phyloP scores from a whole-genome alignment of 2,888 invertebrate species.

The Chaitophorus viminalis region DNA sequence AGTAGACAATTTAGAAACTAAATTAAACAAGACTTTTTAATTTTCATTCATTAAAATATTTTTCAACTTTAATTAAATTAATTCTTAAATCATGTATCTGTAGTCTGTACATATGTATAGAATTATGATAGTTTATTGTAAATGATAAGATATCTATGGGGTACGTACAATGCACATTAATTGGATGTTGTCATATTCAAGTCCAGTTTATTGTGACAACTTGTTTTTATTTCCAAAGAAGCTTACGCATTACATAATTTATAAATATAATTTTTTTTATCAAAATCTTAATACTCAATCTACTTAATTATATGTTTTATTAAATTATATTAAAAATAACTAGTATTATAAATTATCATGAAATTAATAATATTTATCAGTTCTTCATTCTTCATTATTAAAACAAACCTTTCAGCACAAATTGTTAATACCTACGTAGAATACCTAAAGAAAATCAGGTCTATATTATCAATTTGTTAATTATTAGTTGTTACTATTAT shows the following conservation, averaged over 20 bases:
- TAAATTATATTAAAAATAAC: neutral
- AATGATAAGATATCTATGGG: neutral
- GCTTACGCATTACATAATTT: no score
- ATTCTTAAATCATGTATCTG: no score
- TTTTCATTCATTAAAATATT: neutral
- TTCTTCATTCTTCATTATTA: no score
- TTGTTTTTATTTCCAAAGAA: neutral
- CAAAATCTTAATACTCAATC: neutral
- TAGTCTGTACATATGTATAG: no score
- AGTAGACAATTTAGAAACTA: neutral
- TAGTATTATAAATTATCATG: neutral
- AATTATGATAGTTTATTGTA: neutral
- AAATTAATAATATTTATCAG: no score
- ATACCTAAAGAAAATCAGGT: neutral
- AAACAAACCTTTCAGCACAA: no score
- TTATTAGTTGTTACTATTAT: no score
- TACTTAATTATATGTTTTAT: neutral
- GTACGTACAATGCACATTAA: neutral
- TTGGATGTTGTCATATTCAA: neutral
- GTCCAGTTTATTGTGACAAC: neutral
- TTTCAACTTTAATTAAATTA: no score
- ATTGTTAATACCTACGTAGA: no score
- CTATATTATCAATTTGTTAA: no score
- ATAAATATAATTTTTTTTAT: neutral
- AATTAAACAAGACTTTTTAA: neutral